Percentiles rank a stretch among this genome's conserved stretches.
phyloP scores from a whole-genome alignment of 2,888 invertebrate genomes.

The Aradus depressus region DNA sequence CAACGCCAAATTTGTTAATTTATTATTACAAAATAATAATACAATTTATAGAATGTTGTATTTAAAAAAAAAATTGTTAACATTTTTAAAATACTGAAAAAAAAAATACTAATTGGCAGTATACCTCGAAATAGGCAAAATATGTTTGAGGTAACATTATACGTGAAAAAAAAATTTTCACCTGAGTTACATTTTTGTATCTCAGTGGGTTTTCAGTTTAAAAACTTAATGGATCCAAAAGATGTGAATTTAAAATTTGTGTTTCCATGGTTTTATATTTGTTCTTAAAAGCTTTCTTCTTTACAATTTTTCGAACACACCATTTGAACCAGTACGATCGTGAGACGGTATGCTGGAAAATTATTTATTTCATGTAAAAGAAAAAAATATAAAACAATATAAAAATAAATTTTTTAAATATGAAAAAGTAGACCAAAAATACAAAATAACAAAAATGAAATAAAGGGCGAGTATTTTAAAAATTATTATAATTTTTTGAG shows the following conservation, averaged over 20 bases:
- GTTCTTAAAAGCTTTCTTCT: constrained; percentile 30
- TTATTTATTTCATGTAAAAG: constrained; percentile 4
- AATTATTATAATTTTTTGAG: neutral
- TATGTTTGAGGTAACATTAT: no score
- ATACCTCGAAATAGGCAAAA: no score
- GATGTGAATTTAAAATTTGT: constrained; percentile 21
- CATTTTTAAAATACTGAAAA: no score
- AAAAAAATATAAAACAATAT: neutral
- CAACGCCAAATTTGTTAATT: no score
- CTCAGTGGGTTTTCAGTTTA: constrained; percentile 8
- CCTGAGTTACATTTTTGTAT: no score
- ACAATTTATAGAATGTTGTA: no score
- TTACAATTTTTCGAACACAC: constrained; percentile 26
- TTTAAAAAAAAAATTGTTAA: no score
- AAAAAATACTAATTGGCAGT: no score
- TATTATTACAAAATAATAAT: no score
- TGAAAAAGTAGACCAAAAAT: neutral
- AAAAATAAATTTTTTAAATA: neutral
- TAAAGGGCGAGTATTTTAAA: neutral
- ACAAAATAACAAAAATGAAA: neutral
- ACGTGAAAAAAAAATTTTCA: no score
- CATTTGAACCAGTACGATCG: constrained; percentile 30
- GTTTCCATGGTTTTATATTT: constrained; percentile 29
- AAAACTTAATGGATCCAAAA: constrained; percentile 24
- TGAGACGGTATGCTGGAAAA: constrained; percentile 29